Evolutionary conservation across 2,888 invertebrate genomes (phyloP).

Genomic region (Ryuthela nishihirai): DNA sequence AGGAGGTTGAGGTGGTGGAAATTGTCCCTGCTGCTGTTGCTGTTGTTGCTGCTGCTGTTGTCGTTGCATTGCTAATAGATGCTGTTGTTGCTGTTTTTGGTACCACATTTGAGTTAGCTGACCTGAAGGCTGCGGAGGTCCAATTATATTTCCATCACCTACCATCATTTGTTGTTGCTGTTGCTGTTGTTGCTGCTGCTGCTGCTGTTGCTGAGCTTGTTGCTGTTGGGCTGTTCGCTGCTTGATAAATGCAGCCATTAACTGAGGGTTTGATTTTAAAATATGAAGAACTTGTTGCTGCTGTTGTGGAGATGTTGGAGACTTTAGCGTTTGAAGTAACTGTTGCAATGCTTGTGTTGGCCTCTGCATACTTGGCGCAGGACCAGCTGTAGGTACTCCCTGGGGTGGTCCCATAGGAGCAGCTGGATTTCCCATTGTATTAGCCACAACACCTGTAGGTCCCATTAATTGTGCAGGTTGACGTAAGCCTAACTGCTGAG

Average conservation of each 20-base stretch:
- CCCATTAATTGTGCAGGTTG: conserved; percentile 45
- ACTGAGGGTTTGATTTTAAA: conserved; percentile 86
- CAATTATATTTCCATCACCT: conserved; percentile 25
- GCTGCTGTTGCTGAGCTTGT: conserved; percentile 33
- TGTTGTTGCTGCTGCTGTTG: conserved; percentile 47
- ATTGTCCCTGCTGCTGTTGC: conserved; percentile 45
- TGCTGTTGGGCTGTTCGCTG: conserved; percentile 54
- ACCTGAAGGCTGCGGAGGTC: conserved; percentile 18
- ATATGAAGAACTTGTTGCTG: conserved; percentile 83
- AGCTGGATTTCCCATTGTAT: conserved; percentile 36
- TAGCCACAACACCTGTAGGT: conserved; percentile 32
- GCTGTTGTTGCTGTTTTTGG: conserved; percentile 47
- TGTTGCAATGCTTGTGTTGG: conserved; percentile 55
- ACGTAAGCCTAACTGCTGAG: conserved; percentile 43
- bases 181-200: conserved; percentile 38
- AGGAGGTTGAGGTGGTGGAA: conserved; percentile 46
- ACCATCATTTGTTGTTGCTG: conserved; percentile 50
- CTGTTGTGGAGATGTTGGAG: conserved; percentile 85
- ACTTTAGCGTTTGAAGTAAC: conserved; percentile 82
- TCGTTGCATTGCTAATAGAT: conserved; percentile 45
- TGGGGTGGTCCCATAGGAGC: conserved; percentile 39
- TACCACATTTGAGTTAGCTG: conserved; percentile 49
- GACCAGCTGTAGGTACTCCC: conserved; percentile 15
- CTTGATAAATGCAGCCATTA: conserved; percentile 93
- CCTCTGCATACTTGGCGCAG: conserved; percentile 53